Evolutionary conservation across 2,888 invertebrate genomes (phyloP).

Genomic region (Nephrotoma appendiculata): DNA sequence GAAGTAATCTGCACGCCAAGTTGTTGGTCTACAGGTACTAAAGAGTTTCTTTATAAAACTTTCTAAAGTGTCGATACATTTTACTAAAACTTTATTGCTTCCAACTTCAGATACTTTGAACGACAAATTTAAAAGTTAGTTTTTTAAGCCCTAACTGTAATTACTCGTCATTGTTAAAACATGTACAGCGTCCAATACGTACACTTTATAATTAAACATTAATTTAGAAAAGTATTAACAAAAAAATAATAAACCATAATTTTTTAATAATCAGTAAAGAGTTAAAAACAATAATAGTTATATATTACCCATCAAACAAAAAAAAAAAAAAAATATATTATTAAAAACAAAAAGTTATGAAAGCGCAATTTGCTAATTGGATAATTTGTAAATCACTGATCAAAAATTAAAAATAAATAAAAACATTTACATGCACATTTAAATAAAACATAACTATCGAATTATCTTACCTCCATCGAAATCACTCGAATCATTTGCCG

Average conservation of each 20-base stretch:
- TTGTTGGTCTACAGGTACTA: no score
- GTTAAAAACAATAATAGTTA: background rate
- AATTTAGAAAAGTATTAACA: background rate
- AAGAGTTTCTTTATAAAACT: no score
- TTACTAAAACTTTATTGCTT: no score
- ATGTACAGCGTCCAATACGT: background rate
- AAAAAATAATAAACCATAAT: background rate
- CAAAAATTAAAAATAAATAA: background rate
- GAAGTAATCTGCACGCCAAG: no score
- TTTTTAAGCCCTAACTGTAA: background rate
- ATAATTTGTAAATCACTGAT: background rate
- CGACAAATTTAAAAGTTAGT: background rate
- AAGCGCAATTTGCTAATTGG: background rate
- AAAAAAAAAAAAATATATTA: background rate
- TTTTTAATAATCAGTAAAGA: background rate
- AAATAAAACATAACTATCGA: background rate
- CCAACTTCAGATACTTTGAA: background rate
- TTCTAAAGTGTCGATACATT: no score
- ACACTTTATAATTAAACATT: background rate
- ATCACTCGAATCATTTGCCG: background rate
- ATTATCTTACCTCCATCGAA: background rate
- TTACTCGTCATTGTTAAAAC: background rate
- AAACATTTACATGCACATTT: background rate
- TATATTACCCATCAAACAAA: background rate
- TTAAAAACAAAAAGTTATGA: background rate